Base-by-base conservation (phyloP, 92 coral and sea anemone genomes). In the Zoanthus gigantus region DNA sequence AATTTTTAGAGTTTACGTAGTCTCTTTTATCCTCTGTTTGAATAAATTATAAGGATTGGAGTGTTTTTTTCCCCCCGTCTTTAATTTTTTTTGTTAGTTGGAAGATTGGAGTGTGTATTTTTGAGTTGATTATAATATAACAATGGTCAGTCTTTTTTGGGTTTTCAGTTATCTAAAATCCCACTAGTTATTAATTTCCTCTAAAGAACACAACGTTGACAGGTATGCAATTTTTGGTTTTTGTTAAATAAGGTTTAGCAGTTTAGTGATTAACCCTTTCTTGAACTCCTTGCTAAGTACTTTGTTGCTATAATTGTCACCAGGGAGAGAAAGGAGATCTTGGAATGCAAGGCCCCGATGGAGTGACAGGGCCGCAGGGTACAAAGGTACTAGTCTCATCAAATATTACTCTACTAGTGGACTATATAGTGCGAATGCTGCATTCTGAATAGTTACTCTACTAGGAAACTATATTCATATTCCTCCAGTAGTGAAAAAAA, bases 311-410 rank as follows among this genome's bases (percentile, higher is more conserved):
- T 28, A 15, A 9, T 42, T 45, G 2, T 42, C 17, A 16, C 37
- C 16, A 76, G 80, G 80, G 80, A n/a, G 80, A 47, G 63, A 76
- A 76, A 76, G 80, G 80, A 23, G 80, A 76, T n/a, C 60, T 42
- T 13, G 80, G 80, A 10, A 48, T 76, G 80, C 37, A 48, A 50
- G 80, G 80, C 2, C 57, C 83, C 5, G 72, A 71, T n/a, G 83
- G 47, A 60, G 37, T 10, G 0, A 65, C 37, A 58, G 66, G 83
- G 11, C 50, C 48, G 4, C 69, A 47, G 61, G 57, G 57, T 48
- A 15, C 47, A 16, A 76, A 69, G 74, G 74, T 69, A 31, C 42
- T 31, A 2, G 9, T 28, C 63, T 46, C 11, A 46, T 37, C 4
- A 1, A 37, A 2, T 2, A 37, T 37, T 37, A 37, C 2, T 37